phyloP scores from a whole-genome alignment of 1,140 invertebrate species.

The Ips nitidus region DNA sequence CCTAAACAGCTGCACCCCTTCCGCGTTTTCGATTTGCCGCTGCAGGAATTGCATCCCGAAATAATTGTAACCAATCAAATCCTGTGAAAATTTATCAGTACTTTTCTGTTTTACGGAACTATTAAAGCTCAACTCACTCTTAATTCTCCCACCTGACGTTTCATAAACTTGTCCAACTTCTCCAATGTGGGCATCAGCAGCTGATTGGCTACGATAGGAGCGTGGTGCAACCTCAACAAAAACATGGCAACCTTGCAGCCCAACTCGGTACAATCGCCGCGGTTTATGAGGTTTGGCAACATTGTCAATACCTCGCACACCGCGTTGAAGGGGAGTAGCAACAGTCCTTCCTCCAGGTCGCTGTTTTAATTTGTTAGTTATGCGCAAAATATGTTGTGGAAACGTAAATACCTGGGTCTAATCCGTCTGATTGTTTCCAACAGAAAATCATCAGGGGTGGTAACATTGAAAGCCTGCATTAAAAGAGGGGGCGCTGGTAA shows the following conservation, averaged over 20 bases:
- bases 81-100: conserved; percentile 56
- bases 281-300: conserved; percentile 67
- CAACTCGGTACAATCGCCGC: conserved; percentile 74
- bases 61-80: conserved; percentile 85
- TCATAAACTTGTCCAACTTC: conserved; percentile 63
- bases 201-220: conserved; percentile 73
- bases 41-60: conserved; percentile 79
- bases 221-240: conserved; percentile 82
- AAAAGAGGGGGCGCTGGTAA: conserved; percentile 64
- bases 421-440: conserved; percentile 77
- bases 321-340: conserved; percentile 81
- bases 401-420: conserved; percentile 61
- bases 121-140: conserved; percentile 57
- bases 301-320: conserved; percentile 78
- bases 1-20: conserved; percentile 79
- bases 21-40: conserved; percentile 74
- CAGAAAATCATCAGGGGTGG: conserved; percentile 76
- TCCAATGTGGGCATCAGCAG: conserved; percentile 70
- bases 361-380: conserved; percentile 53
- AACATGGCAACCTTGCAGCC: conserved; percentile 74
- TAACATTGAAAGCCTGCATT: conserved; percentile 76
- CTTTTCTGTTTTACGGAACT: background rate
- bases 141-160: conserved; percentile 61
- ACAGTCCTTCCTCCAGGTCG: conserved; percentile 86
- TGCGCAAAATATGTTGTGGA: background rate